phyloP scores from a whole-genome alignment of 2,888 invertebrate genomes.

The Leptura quadrifasciata region DNA sequence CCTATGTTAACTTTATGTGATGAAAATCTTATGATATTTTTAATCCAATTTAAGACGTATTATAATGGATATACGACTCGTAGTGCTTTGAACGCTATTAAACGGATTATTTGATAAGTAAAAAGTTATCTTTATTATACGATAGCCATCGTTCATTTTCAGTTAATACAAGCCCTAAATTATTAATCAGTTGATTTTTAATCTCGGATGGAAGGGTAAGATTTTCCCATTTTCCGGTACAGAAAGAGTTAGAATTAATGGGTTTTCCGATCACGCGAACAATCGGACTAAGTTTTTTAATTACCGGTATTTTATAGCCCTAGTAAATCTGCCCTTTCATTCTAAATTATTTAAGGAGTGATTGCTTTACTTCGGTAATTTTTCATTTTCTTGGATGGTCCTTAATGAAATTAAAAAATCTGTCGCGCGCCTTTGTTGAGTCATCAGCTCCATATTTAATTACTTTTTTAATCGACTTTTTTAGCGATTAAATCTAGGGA shows the following conservation, averaged over 20 bases:
- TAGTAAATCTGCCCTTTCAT: slow-evolving; percentile 60
- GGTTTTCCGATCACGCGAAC: slow-evolving; percentile 68
- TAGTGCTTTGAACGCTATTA: too few relatives aligned
- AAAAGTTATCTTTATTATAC: neutral
- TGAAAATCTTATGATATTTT: too few relatives aligned
- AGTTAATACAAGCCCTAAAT: slow-evolving; percentile 5
- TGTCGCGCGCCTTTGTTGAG: slow-evolving; percentile 60
- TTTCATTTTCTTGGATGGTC: slow-evolving; percentile 65
- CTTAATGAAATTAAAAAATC: slow-evolving; percentile 68
- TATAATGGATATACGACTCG: too few relatives aligned
- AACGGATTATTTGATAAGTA: neutral
- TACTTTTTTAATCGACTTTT: slow-evolving; percentile 65
- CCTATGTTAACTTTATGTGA: too few relatives aligned
- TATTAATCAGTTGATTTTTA: slow-evolving; percentile 28
- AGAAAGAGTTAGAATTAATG: slow-evolving; percentile 66
- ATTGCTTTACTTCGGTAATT: slow-evolving; percentile 66
- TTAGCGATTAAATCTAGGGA: slow-evolving; percentile 48
- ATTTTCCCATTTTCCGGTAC: slow-evolving; percentile 28
- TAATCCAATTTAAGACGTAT: too few relatives aligned
- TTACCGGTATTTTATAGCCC: slow-evolving; percentile 68
- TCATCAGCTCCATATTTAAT: slow-evolving; percentile 64
- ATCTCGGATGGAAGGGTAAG: slow-evolving; percentile 30
- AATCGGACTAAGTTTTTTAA: slow-evolving; percentile 68
- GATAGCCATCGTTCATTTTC: neutral
- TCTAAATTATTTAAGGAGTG: slow-evolving; percentile 68